A percentile compares a stretch with the other conserved stretches of the same genome.
Evolutionary conservation across 2,797 vertebrate species (phyloP).

Genomic region (Diceros bicornis): DNA sequence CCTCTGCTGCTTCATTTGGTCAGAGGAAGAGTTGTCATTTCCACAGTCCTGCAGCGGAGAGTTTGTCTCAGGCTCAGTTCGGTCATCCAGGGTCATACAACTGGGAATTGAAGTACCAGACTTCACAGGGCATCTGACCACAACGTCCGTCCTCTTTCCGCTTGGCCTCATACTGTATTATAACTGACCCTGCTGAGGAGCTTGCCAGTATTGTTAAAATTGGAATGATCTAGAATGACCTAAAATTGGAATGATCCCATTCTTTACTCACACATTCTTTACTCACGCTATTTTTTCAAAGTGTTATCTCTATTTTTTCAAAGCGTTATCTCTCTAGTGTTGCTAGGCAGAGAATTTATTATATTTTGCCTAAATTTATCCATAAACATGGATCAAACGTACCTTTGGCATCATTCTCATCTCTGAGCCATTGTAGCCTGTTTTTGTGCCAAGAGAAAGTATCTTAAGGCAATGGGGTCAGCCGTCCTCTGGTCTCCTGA

Average conservation of each 20-base stretch:
- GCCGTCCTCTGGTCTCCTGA: constrained; percentile 62
- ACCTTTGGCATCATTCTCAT: background rate
- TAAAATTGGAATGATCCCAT: background rate
- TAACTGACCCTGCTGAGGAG: constrained; percentile 50
- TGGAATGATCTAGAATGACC: background rate
- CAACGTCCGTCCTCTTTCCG: accelerated
- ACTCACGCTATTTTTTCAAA: background rate
- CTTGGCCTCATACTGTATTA: background rate
- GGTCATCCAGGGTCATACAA: background rate
- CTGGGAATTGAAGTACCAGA: background rate
- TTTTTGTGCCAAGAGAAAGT: constrained; percentile 50
- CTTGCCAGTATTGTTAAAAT: background rate
- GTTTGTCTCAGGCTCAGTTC: accelerated
- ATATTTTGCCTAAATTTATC: constrained; percentile 50
- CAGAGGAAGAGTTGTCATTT: accelerated
- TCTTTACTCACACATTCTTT: background rate
- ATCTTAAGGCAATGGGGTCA: constrained; percentile 70
- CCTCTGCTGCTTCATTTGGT: accelerated
- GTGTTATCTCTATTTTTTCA: background rate
- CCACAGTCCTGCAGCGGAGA: background rate
- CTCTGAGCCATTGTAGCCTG: background rate
- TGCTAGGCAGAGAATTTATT: background rate
- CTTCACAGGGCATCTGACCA: background rate
- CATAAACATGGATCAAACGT: background rate
- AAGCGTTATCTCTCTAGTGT: background rate